Base-by-base conservation (phyloP, 1,140 invertebrate species). In the Popillia japonica region DNA sequence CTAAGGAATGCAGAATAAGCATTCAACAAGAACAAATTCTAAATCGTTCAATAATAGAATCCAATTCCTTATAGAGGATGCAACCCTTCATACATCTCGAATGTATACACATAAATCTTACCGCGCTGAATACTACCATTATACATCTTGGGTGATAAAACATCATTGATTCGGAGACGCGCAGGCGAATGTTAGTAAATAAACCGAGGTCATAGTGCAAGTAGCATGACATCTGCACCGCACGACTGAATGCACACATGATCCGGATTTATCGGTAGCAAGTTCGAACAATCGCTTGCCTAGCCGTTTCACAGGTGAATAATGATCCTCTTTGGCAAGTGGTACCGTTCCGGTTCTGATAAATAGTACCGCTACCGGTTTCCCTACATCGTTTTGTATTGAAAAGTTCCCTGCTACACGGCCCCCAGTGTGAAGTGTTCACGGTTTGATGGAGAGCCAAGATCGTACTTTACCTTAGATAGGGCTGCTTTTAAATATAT, bases 261-360 rank as follows among this genome's bases (percentile, higher is more conserved):
- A 55, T 55, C 48, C 6, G 48, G 14, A 55, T 55, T 55, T 55
- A 55, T 55, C 48, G 48, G 11, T 17, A 6, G 11, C 48, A 55
- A 55, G 48, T 55, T 55, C 48, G 48, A 55, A 55, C 48, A 55
- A 55, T 55, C 17, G 48, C 48, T 55, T 55, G 48, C 48, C 48
- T 55, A 55, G 17, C 48, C 48, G 14, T 55, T 55, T 55, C 48
- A 34, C 27, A 55, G 48, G 48, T 55, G 48, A 55, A n/a, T 55
- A 55, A 55, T 17, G 48, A 55, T 55, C 48, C 48, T 55, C 48
- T 55, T 55, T 55, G 48, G 48, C n/a, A 17, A 17, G 48, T 55
- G 14, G 48, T 17, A 17, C 14, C 14, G 17, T 55, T 55, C n/a
- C 48, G 48, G 14, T 55, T 2, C 48, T 55, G 48, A 55, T 55